Base-by-base conservation (phyloP, 2,797 vertebrate genomes). In the Perodicticus potto region DNA sequence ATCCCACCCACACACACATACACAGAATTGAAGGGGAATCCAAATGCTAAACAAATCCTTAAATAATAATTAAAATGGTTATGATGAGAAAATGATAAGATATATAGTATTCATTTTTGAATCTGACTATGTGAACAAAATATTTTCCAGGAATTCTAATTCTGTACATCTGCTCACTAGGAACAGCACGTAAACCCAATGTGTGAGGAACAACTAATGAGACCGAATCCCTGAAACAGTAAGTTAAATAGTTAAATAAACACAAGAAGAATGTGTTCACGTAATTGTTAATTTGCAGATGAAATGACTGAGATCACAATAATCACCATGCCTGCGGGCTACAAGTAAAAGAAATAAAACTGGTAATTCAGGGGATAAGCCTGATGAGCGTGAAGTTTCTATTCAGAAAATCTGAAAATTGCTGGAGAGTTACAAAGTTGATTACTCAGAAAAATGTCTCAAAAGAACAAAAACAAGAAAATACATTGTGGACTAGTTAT, bases 391-490 rank as follows among this genome's bases (percentile, higher is more conserved):
- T 86, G 93, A 86, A 43, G 72, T 92, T 92, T 80, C 40, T 91
- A 86, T 45, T 76, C 2, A 84, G 20, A 91, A 89, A 86, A 73
- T 73, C 29, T 77, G 72, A 86, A 87, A 96, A 80, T 78, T 87
- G 91, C 37, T 17, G 37, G 13, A 9, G 37, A 86, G 80, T 65
- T 88, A 86, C 32, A 93, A 93, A 69, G 19, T 20, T 94, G 25
- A 20, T 74, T 65, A 92, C 67, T 80, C 61, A 55, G 27, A 95
- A 90, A 59, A 95, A 74, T 63, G 9, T 93, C 69, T 91, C 82
- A 94, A 93, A 95, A 59, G n/a, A 92, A 86, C 23, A 87, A 80
- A 81, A 92, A 61, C 17, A 93, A 93, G 55, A 94, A 82, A 92
- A 93, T 76, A 73, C 5, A 73, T 53, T 86, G 45, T 3, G 37